Evolutionary conservation across 2,797 vertebrate species (phyloP), one percentile per base, ranked within the genome.

Genomic region (Notolepis coatsorum): DNA sequence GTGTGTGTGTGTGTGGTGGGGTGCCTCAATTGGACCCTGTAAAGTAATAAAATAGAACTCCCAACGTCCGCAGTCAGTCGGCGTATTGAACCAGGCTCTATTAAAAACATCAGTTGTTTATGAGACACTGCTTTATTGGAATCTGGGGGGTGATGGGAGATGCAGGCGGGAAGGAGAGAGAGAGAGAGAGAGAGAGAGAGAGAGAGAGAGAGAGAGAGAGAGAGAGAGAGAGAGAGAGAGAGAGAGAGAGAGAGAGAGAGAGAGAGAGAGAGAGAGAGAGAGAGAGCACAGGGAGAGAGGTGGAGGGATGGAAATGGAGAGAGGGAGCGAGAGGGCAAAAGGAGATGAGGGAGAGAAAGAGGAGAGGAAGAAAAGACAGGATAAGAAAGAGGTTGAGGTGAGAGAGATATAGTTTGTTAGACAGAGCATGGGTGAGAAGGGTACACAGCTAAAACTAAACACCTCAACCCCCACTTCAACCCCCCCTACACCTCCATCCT

Each of bases 21-120:
- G 0, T 8, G 27, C 68, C 38, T 79, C 65, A 72, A 67, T 67
- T 72, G 61, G 51, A 3, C 62, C 61, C 66, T 3, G 3, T n/a
- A 1, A 39, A 3, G 70, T 66, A 70, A 84, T 87, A 83, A 86
- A 81, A 61, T 56, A n/a, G 54, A 71, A 52, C 64, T 43, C 49
- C 45, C 53, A 0, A 28, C 12, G 31, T 4, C 42, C 55, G 68
- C 70, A 63, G 74, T 51, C 58, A 0, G 66, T 55, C 15, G 54
- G 48, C 45, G 80, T 86, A 77, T 81, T 53, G 76, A 81, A 73
- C 73, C 31, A 67, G 71, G 49, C 66, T 70, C 79, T 79, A 80
- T 85, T 87, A 83, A 84, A 85, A 84, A 77, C 68, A 56, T 60
- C 71, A 67, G 68, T 63, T 73, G 73, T 81, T 88, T 85, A 85